These are phyloP conservation scores for Dendronephthya gigantea DNA, from an alignment of 64 coral and sea anemone species.

Conservation along the genomic window DNA sequence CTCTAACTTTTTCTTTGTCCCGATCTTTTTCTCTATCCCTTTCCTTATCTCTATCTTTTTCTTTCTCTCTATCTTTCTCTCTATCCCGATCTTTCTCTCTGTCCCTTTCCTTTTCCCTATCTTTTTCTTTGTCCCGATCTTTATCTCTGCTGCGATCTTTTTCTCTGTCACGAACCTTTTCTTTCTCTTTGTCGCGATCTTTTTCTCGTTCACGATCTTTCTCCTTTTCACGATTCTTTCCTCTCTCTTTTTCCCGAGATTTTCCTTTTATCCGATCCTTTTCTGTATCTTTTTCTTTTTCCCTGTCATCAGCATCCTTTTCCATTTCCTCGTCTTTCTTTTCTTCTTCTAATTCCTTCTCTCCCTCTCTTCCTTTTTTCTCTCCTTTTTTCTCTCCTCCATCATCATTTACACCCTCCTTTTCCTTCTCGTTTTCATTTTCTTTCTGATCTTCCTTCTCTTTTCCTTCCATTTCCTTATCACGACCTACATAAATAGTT, in stretches of 20 bases:
- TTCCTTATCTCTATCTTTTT: not conserved
- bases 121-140: constrained; percentile 11
- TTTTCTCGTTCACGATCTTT: constrained; percentile 13
- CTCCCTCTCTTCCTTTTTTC: not conserved
- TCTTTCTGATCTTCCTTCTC: not conserved
- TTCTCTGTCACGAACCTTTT: constrained; percentile 40
- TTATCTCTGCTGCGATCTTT: not conserved
- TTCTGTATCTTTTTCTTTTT: constrained; percentile 41
- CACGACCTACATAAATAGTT: too few relatives aligned
- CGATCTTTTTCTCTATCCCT: not conserved
- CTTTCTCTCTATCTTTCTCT: not conserved
- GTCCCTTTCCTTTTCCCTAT: not conserved
- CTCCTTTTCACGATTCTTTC: constrained; percentile 11
- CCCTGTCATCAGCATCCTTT: constrained; percentile 34
- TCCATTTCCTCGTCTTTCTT: constrained; percentile 34
- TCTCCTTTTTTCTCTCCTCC: not conserved
- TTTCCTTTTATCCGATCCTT: constrained; percentile 44
- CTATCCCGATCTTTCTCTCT: constrained; percentile 3
- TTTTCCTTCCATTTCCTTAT: too few relatives aligned
- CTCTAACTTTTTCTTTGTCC: not conserved
- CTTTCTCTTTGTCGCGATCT: not conserved
- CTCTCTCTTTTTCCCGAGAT: constrained; percentile 13
- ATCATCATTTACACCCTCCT: not conserved
- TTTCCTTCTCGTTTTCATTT: too few relatives aligned
- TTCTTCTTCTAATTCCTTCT: constrained; percentile 1